Evolutionary conservation across 1,140 invertebrate species (phyloP).

Genomic region (Euschistus heros): DNA sequence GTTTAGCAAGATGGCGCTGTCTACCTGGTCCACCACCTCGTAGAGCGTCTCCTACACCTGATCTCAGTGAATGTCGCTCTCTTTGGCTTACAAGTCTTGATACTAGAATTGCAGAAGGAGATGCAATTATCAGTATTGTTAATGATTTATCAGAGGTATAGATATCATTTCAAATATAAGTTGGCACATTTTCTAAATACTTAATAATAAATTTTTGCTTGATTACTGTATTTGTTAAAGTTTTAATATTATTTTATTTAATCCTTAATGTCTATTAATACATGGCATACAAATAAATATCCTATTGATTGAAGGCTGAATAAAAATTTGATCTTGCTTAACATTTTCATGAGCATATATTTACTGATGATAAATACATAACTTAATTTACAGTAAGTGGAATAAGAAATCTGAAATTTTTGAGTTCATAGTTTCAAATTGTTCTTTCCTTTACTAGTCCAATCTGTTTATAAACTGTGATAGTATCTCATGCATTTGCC

Average conservation of each 20-base stretch:
- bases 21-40: constrained; percentile 35
- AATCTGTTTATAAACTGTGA: too few relatives aligned
- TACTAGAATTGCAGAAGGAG: constrained; percentile 60
- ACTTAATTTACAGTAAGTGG: too few relatives aligned
- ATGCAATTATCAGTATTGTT: constrained; percentile 65
- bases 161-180: background rate
- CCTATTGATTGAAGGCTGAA: too few relatives aligned
- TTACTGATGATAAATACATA: too few relatives aligned
- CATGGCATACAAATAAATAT: too few relatives aligned
- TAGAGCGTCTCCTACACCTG: constrained; percentile 69
- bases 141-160: constrained; percentile 62
- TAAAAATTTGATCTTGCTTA: too few relatives aligned
- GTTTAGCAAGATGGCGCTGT: constrained; percentile 72
- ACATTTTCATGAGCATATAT: too few relatives aligned
- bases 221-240: background rate
- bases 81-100: constrained; percentile 78
- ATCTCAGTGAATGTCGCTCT: constrained; percentile 82
- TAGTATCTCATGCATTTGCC: too few relatives aligned
- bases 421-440: too few relatives aligned
- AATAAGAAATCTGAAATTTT: too few relatives aligned
- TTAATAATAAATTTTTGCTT: background rate
- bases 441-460: too few relatives aligned
- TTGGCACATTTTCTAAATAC: background rate
- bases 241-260: background rate
- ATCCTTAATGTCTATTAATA: too few relatives aligned